Percentiles rank a stretch among this genome's conserved stretches.
Evolutionary conservation across 2,113 vertebrate genomes (phyloP).

Genomic region (Melanerpes aurifrons): DNA sequence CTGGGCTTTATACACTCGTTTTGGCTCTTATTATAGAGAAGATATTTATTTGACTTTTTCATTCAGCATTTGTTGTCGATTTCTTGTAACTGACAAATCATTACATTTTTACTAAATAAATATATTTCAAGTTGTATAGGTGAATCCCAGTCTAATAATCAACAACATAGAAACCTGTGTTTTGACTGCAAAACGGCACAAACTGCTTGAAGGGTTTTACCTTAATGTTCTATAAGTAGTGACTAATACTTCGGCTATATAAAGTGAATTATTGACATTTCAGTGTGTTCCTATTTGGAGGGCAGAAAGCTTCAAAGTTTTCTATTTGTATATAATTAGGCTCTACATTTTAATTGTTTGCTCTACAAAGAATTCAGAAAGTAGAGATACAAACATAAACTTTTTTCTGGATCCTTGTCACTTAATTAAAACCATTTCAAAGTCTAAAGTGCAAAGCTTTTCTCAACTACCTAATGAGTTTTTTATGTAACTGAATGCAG

Average conservation of each 20-base stretch:
- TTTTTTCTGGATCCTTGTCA: background rate
- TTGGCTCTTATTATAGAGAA: background rate
- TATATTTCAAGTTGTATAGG: background rate
- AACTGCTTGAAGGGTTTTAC: background rate
- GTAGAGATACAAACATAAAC: slow-evolving; percentile 1
- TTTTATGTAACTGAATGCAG: background rate
- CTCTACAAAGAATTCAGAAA: background rate
- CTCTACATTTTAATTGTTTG: slow-evolving; percentile 54
- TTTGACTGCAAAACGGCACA: background rate
- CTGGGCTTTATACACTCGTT: background rate
- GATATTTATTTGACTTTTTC: background rate
- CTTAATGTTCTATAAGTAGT: background rate
- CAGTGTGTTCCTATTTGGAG: background rate
- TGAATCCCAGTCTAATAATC: background rate
- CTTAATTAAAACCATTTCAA: background rate
- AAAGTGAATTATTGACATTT: slow-evolving; percentile 50
- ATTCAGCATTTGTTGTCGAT: background rate
- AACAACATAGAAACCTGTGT: background rate
- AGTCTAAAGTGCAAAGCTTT: slow-evolving; percentile 13
- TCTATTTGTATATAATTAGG: slow-evolving; percentile 6
- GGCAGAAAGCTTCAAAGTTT: background rate
- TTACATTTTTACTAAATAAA: background rate
- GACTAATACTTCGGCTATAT: slow-evolving; percentile 1
- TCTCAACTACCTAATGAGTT: background rate
- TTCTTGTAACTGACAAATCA: background rate